These are phyloP conservation scores for Carposina sasakii DNA, from an alignment of 1,140 invertebrate genomes.

Conservation along the genomic window DNA sequence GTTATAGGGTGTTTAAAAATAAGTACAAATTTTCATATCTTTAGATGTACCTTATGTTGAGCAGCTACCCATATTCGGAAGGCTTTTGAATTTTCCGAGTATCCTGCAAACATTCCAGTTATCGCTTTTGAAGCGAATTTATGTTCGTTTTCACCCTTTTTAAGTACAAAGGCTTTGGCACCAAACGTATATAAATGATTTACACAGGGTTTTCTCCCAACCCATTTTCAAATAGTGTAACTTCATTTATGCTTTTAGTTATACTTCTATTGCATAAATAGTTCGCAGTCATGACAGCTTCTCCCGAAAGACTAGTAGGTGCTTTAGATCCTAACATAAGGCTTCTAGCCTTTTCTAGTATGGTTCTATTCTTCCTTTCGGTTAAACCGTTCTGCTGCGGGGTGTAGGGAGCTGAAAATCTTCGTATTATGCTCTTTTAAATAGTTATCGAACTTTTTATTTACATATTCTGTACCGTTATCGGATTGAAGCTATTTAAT, in stretches of 20 bases:
- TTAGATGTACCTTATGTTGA: neutral
- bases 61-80: constrained; percentile 46
- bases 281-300: constrained; percentile 50
- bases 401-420: constrained; percentile 20
- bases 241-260: neutral
- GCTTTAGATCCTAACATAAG: constrained; percentile 38
- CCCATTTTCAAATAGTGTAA: constrained; percentile 5
- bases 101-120: neutral
- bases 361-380: constrained; percentile 24
- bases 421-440: constrained; percentile 1
- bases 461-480: constrained; percentile 11
- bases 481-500: constrained; percentile 10
- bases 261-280: constrained; percentile 7
- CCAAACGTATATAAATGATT: neutral
- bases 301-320: constrained; percentile 54
- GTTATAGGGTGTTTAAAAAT: too few species aligned
- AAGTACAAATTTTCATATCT: constrained; percentile 32
- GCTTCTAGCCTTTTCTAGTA: constrained; percentile 22
- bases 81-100: constrained; percentile 26
- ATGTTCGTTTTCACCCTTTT: neutral
- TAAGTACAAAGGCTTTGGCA: neutral
- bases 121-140: neutral
- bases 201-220: constrained; percentile 4
- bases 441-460: constrained; percentile 2
- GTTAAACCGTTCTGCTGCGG: constrained; percentile 39